Evolutionary conservation across 2,113 vertebrate species (phyloP), one percentile per base, ranked within the genome.

Genomic region (Scomber japonicus): DNA sequence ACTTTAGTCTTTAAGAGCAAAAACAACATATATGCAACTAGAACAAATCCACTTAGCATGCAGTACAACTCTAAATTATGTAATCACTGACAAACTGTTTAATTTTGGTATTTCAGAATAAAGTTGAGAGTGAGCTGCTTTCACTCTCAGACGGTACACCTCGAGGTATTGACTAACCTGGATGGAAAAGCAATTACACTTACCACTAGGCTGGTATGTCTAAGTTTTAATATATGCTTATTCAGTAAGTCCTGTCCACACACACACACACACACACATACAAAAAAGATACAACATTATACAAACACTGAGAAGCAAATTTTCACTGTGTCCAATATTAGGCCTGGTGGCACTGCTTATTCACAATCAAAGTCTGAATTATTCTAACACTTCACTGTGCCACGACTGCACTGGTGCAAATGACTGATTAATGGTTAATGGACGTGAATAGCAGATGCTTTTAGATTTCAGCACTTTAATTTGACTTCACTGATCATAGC

Each of bases 361-460:
- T 80, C 82, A 44, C 45, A 75, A 57, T 65, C 65, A 77, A 31
- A 63, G 24, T 27, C 24, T 27, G 24, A 27, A 84, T 76, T 56
- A 72, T 84, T 66, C 69, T n/a, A 68, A 40, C 27, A 59, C 45
- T 80, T 59, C 59, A 48, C 35, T 40, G 35, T 9, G 9, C 31
- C 61, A 74, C 55, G 51, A 59, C 55, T 60, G 75, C 27, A 51
- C 30, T 62, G 55, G 51, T 44, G 57, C 56, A 61, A 30, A 66
- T 45, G 73, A 81, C 60, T 82, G 75, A 82, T 67, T 56, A 65
- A 80, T 66, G 74, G 75, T 73, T 82, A 75, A 82, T 80, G 80
- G 44, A 51, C 62, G 49, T 63, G 46, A 68, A 75, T 24, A 76
- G 71, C 54, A 74, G 68, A 78, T 78, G 70, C 65, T 72, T 69